Base-by-base conservation (phyloP, 2,888 invertebrate genomes). In the Seladonia tumulorum region DNA sequence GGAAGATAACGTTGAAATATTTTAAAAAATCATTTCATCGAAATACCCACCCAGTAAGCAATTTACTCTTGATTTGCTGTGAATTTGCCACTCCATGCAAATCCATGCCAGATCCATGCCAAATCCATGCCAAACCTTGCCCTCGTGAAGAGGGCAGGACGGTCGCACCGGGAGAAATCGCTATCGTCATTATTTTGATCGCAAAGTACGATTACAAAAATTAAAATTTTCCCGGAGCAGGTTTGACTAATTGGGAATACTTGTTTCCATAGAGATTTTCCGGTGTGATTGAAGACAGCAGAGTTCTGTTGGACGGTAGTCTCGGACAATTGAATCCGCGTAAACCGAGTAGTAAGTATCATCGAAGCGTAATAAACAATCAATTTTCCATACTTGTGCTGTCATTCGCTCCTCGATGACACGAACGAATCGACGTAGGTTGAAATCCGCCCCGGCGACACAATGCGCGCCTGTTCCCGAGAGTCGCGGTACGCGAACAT, bases 401-500 rank as follows among this genome's bases (percentile, higher is more conserved):
- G n/a, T 16, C 5, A 12, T 71, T 14, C 2, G 14, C 16, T 35
- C 29, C 47, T 18, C 47, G 72, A 29, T 3, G 25, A 29, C 4
- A 76, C 14, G 8, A 60, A 42, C 35, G n/a, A 47, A n/a, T 45
- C 60, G 35, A 16, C 14, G 16, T 53, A 76, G 10, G 14, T 25
- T 79, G 22, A n/a, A 80, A 82, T 81, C 84, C 87, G 84, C 74
- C 82, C 81, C 88, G 22, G 78, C 82, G 84, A 81, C 63, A 57
- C 60, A 47, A 63, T 73, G 70, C 86, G 81, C 82, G 81, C 82
- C 88, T 85, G 82, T 86, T 90, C 89, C 88, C 89, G 87, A 86
- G 88, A 90, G 83, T 88, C 86, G 81, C 86, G 88, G 76, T 84
- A 80, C 88, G 83, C 84, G 87, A 90, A n/a, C 85, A 85, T 84